A percentile compares a stretch with the other conserved stretches of the same genome.
These are phyloP conservation scores for Irena cyanogastra DNA, from an alignment of 2,113 vertebrate species.

Conservation along the genomic window DNA sequence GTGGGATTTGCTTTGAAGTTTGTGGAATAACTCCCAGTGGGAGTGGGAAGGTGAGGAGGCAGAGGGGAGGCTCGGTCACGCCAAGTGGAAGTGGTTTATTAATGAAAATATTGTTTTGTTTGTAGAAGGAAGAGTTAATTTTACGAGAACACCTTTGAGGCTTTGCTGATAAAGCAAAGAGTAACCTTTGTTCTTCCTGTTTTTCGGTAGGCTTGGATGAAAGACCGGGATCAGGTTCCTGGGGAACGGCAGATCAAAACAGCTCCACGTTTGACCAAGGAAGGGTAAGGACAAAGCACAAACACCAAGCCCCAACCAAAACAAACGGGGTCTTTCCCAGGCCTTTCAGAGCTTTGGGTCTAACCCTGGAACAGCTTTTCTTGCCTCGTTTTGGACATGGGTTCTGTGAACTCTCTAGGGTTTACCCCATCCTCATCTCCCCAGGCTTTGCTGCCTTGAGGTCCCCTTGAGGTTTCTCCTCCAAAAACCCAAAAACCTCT, in stretches of 20 bases:
- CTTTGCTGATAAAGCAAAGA: conserved; percentile 60
- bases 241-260: conserved; percentile 89
- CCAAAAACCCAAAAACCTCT: not conserved
- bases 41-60: conserved; percentile 39
- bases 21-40: not conserved
- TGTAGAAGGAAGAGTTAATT: conserved; percentile 67
- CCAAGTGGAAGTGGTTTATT: conserved; percentile 41
- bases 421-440: not conserved
- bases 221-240: conserved; percentile 86
- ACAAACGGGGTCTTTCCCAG: not conserved
- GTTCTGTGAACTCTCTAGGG: not conserved
- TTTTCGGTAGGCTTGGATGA: conserved; percentile 83
- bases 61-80: not conserved
- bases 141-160: conserved; percentile 58
- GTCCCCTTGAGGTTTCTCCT: not conserved
- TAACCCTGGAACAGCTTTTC: not conserved
- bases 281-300: conserved; percentile 79
- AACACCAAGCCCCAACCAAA: not conserved
- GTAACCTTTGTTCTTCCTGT: conserved; percentile 58
- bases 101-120: conserved; percentile 64
- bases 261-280: conserved; percentile 90
- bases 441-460: not conserved
- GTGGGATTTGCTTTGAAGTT: conserved; percentile 25
- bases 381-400: not conserved
- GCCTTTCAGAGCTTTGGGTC: not conserved